phyloP scores from a whole-genome alignment of 2,797 vertebrate genomes.

The Eptatretus atami region DNA sequence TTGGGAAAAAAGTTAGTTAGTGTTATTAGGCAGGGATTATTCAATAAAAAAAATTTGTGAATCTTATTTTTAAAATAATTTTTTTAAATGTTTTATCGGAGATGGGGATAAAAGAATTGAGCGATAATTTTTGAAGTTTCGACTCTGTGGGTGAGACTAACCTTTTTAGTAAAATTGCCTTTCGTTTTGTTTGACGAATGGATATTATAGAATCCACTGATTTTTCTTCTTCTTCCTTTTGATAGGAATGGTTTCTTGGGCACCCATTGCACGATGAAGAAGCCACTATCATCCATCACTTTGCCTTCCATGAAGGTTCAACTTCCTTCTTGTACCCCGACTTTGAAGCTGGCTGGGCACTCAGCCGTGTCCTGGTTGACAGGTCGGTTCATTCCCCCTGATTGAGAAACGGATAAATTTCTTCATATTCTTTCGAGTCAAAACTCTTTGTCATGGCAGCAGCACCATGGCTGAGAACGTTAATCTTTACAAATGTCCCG shows the following conservation, averaged over 20 bases:
- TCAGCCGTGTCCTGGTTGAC: background rate
- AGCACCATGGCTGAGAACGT: too few relatives aligned
- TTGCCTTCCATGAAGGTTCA: background rate
- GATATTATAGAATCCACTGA: background rate
- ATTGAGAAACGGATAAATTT: too few relatives aligned
- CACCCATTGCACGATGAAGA: background rate
- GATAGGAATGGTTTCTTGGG: background rate
- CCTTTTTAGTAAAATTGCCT: background rate
- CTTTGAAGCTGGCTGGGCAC: background rate
- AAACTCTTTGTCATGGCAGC: too few relatives aligned
- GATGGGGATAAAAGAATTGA: too few relatives aligned
- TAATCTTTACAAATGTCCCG: too few relatives aligned
- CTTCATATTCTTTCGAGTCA: too few relatives aligned
- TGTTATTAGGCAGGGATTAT: too few relatives aligned
- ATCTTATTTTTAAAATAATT: too few relatives aligned
- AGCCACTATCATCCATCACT: slow-evolving; percentile 1
- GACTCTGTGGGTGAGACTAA: background rate
- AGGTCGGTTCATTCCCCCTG: background rate
- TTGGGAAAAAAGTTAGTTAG: too few relatives aligned
- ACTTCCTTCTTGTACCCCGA: background rate
- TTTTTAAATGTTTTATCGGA: too few relatives aligned
- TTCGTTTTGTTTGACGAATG: background rate
- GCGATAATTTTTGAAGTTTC: too few relatives aligned
- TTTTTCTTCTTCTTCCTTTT: background rate
- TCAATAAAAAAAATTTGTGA: too few relatives aligned